phyloP scores from a whole-genome alignment of 2,888 invertebrate genomes.

The Drosophila monieri region DNA sequence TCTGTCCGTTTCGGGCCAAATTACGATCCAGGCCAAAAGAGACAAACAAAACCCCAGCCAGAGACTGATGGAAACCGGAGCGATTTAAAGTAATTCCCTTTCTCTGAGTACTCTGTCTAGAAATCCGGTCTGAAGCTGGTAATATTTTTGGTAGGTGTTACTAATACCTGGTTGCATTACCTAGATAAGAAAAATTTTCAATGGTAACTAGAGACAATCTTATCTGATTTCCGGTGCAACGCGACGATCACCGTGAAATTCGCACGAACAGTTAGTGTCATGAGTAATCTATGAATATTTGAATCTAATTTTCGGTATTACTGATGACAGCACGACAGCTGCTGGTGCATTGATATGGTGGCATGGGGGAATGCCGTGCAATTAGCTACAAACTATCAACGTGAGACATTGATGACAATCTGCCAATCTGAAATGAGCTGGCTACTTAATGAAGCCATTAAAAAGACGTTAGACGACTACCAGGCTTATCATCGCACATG shows the following conservation, averaged over 20 bases:
- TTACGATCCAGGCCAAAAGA: constrained; percentile 33
- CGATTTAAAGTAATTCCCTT: constrained; percentile 9
- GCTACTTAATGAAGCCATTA: constrained; percentile 41
- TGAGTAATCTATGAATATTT: constrained; percentile 17
- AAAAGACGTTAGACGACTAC: constrained; percentile 1
- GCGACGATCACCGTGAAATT: not conserved
- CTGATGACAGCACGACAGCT: constrained; percentile 15
- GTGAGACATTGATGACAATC: constrained; percentile 35
- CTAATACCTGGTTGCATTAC: not conserved
- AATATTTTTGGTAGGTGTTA: not conserved
- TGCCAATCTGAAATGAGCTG: constrained; percentile 9
- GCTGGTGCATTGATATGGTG: not conserved
- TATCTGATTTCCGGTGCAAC: not conserved
- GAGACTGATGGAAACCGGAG: constrained; percentile 42
- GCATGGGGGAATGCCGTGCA: not conserved
- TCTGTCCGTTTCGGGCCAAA: constrained; percentile 49
- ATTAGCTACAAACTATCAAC: constrained; percentile 15
- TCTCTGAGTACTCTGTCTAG: not conserved
- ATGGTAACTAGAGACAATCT: not conserved
- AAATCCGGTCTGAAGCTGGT: not conserved
- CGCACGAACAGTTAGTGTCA: not conserved
- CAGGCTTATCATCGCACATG: constrained; percentile 36
- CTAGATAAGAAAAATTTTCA: constrained; percentile 6
- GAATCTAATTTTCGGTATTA: constrained; percentile 1
- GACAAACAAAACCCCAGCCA: constrained; percentile 13